Percentiles rank a stretch among this genome's conserved stretches.
These are phyloP conservation scores for Brachyptera risi DNA, from an alignment of 2,888 invertebrate genomes.

Conservation along the genomic window DNA sequence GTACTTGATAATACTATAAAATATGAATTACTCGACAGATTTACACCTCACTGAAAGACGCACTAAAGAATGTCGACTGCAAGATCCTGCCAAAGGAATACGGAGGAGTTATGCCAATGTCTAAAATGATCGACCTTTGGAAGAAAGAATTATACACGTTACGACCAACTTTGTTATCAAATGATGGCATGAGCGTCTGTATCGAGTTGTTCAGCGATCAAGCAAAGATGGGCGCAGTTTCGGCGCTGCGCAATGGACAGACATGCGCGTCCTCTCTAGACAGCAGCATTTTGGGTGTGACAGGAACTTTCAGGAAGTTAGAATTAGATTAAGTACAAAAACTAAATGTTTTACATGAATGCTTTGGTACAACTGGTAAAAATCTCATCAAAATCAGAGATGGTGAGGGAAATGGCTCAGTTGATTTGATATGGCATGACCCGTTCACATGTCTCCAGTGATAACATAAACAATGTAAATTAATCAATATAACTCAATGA, in stretches of 20 bases:
- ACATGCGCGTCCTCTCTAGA: conserved; percentile 45
- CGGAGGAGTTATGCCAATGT: conserved; percentile 76
- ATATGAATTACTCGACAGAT: too few relatives aligned
- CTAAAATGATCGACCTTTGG: conserved; percentile 67
- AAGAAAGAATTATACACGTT: conserved; percentile 61
- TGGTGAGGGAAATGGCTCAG: too few relatives aligned
- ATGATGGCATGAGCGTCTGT: conserved; percentile 61
- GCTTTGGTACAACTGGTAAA: too few relatives aligned
- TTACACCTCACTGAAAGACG: conserved; percentile 59
- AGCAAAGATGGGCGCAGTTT: conserved; percentile 69
- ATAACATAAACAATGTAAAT: too few relatives aligned
- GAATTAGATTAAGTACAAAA: conserved; percentile 78
- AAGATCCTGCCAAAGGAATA: conserved; percentile 77
- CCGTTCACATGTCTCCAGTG: too few relatives aligned
- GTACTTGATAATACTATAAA: too few relatives aligned
- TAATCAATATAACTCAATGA: too few relatives aligned
- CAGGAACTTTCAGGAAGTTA: conserved; percentile 72
- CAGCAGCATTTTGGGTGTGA: conserved; percentile 62
- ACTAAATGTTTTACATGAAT: too few relatives aligned
- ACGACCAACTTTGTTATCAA: conserved; percentile 60
- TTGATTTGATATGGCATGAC: too few relatives aligned
- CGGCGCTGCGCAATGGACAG: conserved; percentile 60
- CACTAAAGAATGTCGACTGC: conserved; percentile 53
- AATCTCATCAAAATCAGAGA: too few relatives aligned
- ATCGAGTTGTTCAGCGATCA: conserved; percentile 65